Evolutionary conservation across 2,113 vertebrate genomes (phyloP), one percentile per base, ranked within the genome.

Genomic region (Tautogolabrus adspersus): DNA sequence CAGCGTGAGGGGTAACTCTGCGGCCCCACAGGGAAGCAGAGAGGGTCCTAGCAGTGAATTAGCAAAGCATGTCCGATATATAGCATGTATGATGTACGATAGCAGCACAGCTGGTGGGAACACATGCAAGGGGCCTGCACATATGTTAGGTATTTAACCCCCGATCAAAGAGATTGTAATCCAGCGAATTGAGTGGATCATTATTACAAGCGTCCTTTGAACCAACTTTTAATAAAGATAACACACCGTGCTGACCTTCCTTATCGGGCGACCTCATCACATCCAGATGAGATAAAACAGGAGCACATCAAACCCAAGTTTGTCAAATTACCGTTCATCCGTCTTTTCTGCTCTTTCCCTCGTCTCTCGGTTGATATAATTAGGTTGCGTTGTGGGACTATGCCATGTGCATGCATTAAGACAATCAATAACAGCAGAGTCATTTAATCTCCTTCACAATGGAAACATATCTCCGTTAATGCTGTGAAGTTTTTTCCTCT

Each of bases 401-500:
- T 44, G 40, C 55, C 67, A 3, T 10, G 54, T 60, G 76, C 81
- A 79, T 69, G 79, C 70, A 90, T 91, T 86, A 90, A 82, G 69
- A 57, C 78, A 66, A 77, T 89, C 79, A 87, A 84, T 92, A 85
- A 86, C 66, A 65, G 72, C 47, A 89, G 87, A 93, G 92, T 91
- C 66, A 79, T 76, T 81, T 88, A 88, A 92, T 91, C 83, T 87
- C 58, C 51, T 73, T 72, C 49, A 83, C 71, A 91, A 90, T 84
- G 80, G 82, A 89, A 86, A 75, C 57, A 63, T 55, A 75, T 70
- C 66, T 84, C 57, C 62, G 77, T 81, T 85, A 92, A 91, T 89
- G 82, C 84, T 49, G 78, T 55, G 40, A 66, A 81, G 77, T 75
- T 90, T 72, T 88, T 88, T 83, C 72, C 76, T 85, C 75, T 83